These are phyloP conservation scores for Pachyuromys duprasi DNA, from an alignment of 2,797 vertebrate genomes.

Conservation along the genomic window DNA sequence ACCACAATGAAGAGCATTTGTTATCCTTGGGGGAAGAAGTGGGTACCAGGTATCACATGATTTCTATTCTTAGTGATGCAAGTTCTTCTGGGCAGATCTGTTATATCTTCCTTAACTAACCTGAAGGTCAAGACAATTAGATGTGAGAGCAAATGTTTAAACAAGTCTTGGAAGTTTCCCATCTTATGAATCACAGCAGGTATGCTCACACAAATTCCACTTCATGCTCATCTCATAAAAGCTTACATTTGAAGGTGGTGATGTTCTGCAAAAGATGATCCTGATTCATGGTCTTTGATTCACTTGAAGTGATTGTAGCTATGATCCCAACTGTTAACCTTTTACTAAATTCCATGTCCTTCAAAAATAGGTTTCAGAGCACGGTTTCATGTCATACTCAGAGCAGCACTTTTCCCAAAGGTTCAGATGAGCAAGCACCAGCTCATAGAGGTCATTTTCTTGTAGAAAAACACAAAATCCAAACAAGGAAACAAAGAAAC, in stretches of 20 bases:
- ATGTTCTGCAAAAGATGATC: not conserved
- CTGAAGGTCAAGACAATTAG: not conserved
- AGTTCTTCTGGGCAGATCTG: not conserved
- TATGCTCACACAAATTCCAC: not conserved
- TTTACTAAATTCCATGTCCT: not conserved
- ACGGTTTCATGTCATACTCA: not conserved
- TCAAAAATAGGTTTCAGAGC: not conserved
- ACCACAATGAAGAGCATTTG: not conserved
- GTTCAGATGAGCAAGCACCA: not conserved
- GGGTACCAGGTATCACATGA: not conserved
- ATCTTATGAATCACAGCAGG: not conserved
- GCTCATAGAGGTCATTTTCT: not conserved
- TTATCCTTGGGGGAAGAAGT: not conserved
- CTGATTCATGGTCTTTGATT: not conserved
- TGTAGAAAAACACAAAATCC: not conserved
- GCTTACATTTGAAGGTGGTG: not conserved
- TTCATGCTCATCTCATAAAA: not conserved
- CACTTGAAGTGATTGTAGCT: not conserved
- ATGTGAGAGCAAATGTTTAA: not conserved
- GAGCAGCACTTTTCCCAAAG: not conserved
- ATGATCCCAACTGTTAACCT: not conserved
- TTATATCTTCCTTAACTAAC: not conserved
- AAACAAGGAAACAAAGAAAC: not conserved
- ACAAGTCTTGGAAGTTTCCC: not conserved
- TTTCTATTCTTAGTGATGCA: not conserved